phyloP scores from a whole-genome alignment of 2,113 vertebrate species.

The Vombatus ursinus region DNA sequence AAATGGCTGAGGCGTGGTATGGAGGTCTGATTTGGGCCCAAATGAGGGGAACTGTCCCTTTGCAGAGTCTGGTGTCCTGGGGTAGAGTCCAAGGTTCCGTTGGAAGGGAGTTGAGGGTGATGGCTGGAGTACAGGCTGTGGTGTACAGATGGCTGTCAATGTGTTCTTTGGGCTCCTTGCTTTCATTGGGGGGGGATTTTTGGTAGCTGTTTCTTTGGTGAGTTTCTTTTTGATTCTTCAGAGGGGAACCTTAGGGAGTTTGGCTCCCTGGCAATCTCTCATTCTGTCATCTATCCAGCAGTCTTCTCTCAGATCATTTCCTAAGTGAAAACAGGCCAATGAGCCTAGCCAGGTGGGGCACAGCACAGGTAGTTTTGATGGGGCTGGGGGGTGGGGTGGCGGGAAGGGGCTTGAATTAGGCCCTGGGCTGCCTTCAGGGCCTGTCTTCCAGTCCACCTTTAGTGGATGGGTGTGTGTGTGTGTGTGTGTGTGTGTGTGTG shows the following conservation, averaged over 20 bases:
- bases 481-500: conserved; percentile 9
- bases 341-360: neutral
- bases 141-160: neutral
- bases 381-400: neutral
- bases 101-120: neutral
- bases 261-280: neutral
- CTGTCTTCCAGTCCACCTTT: neutral
- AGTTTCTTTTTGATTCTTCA: neutral
- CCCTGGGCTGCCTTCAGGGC: neutral
- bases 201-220: neutral
- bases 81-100: neutral
- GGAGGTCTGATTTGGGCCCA: neutral
- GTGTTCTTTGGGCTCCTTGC: neutral
- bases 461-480: neutral
- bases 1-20: neutral
- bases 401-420: neutral
- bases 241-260: neutral
- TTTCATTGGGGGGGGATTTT: neutral
- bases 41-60: neutral
- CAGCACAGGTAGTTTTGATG: neutral
- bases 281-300: neutral
- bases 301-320: neutral
- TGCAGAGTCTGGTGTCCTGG: neutral
- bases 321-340: neutral
- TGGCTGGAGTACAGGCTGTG: neutral